phyloP scores from a whole-genome alignment of 2,888 invertebrate genomes.

The Cephus nigrinus region DNA sequence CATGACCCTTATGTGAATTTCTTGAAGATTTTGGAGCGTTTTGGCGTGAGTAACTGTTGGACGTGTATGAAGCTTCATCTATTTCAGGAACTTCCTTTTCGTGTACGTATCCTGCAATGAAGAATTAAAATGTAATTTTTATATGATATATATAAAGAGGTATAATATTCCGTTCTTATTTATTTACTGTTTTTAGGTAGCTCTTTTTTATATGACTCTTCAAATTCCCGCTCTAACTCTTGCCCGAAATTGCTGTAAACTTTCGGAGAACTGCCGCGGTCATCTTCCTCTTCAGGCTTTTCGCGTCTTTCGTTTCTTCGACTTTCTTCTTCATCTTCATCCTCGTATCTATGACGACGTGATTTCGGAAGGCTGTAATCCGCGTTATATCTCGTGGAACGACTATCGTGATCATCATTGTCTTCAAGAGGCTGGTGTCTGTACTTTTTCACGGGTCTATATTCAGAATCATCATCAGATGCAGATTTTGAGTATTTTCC shows the following conservation, averaged over 20 bases:
- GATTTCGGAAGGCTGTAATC: conserved; percentile 23
- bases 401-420: conserved; percentile 33
- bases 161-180: background rate
- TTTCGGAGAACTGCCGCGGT: conserved; percentile 16
- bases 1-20: background rate
- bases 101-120: conserved; percentile 40
- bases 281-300: conserved; percentile 29
- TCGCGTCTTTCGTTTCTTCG: conserved; percentile 37
- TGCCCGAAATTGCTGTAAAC: conserved; percentile 35
- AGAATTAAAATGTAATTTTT: background rate
- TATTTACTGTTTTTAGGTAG: conserved; percentile 41
- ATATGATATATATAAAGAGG: background rate
- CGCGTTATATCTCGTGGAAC: conserved; percentile 23
- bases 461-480: conserved; percentile 31
- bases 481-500: conserved; percentile 41
- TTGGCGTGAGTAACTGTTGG: conserved; percentile 10
- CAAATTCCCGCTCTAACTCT: conserved; percentile 48
- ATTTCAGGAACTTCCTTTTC: conserved; percentile 43
- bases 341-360: conserved; percentile 29
- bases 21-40: conserved; percentile 8
- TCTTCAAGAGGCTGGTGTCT: conserved; percentile 22
- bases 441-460: conserved; percentile 23
- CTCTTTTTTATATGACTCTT: conserved; percentile 41
- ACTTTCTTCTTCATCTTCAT: conserved; percentile 41
- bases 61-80: conserved; percentile 27